phyloP scores from a whole-genome alignment of 2,797 vertebrate species.

The Acanthopagrus latus region DNA sequence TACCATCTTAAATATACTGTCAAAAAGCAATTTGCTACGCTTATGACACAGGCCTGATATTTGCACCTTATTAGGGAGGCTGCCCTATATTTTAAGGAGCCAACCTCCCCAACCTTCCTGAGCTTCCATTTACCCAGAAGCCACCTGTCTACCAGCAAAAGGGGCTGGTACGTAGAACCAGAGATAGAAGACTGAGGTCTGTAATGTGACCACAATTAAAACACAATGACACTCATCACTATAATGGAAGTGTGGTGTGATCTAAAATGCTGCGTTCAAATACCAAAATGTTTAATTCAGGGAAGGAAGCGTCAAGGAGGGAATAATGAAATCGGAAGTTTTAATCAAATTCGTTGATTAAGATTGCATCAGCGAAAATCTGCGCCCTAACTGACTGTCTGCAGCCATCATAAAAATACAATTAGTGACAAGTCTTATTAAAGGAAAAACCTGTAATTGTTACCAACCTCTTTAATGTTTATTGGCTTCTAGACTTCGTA shows the following conservation, averaged over 20 bases:
- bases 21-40: constrained; percentile 82
- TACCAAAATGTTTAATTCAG: constrained; percentile 13
- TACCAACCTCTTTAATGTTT: constrained; percentile 22
- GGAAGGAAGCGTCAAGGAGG: constrained; percentile 2
- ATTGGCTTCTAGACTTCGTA: constrained; percentile 28
- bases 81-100: constrained; percentile 70
- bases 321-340: constrained; percentile 20
- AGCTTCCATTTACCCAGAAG: constrained; percentile 53
- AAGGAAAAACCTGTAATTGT: constrained; percentile 29
- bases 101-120: constrained; percentile 50
- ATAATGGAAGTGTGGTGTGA: not conserved
- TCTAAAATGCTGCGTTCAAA: not conserved
- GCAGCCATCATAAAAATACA: constrained; percentile 23
- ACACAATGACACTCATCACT: constrained; percentile 3
- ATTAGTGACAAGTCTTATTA: constrained; percentile 22
- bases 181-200: not conserved
- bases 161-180: not conserved
- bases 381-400: not conserved
- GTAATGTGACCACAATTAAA: constrained; percentile 19
- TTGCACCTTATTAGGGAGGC: constrained; percentile 75
- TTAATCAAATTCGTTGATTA: constrained; percentile 25
- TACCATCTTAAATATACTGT: constrained; percentile 85
- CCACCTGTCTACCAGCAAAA: constrained; percentile 35
- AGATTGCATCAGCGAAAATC: constrained; percentile 1
- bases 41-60: constrained; percentile 75